Evolutionary conservation across 2,797 vertebrate species (phyloP).

Genomic region (Gymnocypris eckloni): DNA sequence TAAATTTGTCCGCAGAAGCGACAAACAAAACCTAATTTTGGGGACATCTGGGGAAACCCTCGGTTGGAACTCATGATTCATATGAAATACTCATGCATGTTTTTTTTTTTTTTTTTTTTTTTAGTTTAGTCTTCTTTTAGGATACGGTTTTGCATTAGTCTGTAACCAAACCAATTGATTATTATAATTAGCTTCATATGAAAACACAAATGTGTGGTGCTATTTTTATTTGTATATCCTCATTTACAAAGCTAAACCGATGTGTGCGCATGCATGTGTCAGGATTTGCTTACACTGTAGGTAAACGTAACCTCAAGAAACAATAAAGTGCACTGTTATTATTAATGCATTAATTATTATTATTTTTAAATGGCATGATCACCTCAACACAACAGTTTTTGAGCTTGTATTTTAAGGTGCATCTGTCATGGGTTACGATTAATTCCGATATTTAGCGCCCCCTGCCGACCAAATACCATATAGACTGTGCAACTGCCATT

Average conservation of each 20-base stretch:
- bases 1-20: not conserved
- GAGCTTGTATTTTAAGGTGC: slow-evolving; percentile 8
- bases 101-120: not conserved
- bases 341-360: not conserved
- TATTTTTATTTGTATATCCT: not conserved
- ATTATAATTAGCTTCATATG: not conserved
- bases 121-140: not conserved
- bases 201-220: not conserved
- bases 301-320: not conserved
- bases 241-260: not conserved
- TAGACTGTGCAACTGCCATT: too few relatives aligned
- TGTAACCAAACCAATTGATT: not conserved
- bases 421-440: not conserved
- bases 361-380: not conserved
- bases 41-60: slow-evolving; percentile 23
- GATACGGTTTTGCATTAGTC: not conserved
- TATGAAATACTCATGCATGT: not conserved
- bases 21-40: not conserved
- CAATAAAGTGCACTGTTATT: not conserved
- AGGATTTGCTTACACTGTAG: not conserved
- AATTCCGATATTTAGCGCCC: slow-evolving; percentile 35
- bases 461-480: not conserved
- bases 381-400: not conserved
- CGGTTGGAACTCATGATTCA: not conserved
- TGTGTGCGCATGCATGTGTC: not conserved